phyloP scores from a whole-genome alignment of 2,888 invertebrate species.

The Chamaedrilus cognettii region DNA sequence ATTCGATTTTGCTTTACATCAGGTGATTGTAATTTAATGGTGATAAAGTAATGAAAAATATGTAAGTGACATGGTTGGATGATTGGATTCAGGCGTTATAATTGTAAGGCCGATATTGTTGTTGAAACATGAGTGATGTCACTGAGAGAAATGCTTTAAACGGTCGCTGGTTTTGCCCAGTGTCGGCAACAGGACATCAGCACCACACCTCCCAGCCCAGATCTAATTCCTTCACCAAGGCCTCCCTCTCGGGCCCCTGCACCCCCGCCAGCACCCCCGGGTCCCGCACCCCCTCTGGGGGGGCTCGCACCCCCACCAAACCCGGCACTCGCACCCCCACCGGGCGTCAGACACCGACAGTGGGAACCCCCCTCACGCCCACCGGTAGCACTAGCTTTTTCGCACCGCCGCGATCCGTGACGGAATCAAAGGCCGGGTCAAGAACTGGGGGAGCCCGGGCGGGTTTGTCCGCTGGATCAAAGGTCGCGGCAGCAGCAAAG shows the following conservation, averaged over 20 bases:
- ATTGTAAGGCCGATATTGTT: too few relatives aligned
- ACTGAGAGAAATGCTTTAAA: too few relatives aligned
- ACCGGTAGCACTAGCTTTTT: neutral
- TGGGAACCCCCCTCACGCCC: neutral
- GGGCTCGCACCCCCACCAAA: neutral
- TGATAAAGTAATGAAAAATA: too few relatives aligned
- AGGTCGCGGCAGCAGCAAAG: neutral
- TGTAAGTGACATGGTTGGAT: too few relatives aligned
- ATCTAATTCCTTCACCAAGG: too few relatives aligned
- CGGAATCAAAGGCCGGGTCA: neutral
- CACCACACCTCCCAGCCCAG: too few relatives aligned
- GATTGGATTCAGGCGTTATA: too few relatives aligned
- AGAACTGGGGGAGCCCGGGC: neutral
- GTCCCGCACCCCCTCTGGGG: neutral
- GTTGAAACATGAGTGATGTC: too few relatives aligned
- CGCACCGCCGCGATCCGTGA: neutral
- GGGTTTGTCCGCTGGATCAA: neutral
- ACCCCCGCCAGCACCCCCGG: neutral
- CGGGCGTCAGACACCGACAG: slow-evolving; percentile 3
- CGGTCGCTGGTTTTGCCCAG: too few relatives aligned
- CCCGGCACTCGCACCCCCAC: neutral
- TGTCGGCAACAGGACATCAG: too few relatives aligned
- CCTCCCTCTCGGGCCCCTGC: neutral
- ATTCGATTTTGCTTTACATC: too few relatives aligned
- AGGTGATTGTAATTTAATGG: too few relatives aligned